Evolutionary conservation across 1,140 invertebrate genomes (phyloP).

Genomic region (Phortica variegata): DNA sequence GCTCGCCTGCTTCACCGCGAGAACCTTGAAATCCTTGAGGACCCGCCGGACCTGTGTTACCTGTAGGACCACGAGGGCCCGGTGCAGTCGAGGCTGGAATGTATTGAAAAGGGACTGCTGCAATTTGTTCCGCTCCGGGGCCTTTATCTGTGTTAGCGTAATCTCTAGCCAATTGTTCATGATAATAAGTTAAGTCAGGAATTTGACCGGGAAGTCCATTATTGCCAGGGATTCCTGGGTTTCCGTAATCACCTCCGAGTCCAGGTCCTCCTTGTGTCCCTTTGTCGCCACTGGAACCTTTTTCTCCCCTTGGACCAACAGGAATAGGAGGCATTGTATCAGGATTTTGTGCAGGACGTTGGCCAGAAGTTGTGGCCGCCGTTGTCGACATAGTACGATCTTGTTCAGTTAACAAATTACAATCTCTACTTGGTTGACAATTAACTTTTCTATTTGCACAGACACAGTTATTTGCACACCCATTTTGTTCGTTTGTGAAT

Average conservation of each 20-base stretch:
- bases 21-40: constrained; percentile 78
- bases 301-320: constrained; percentile 15
- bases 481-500: constrained; percentile 60
- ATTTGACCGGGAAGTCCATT: constrained; percentile 71
- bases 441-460: constrained; percentile 63
- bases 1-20: constrained; percentile 74
- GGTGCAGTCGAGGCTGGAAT: constrained; percentile 75
- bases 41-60: constrained; percentile 63
- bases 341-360: too few species aligned
- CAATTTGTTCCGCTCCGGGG: constrained; percentile 59
- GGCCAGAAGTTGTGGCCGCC: too few species aligned
- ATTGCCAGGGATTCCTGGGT: constrained; percentile 68
- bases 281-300: neutral
- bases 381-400: constrained; percentile 29
- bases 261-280: constrained; percentile 61
- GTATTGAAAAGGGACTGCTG: constrained; percentile 57
- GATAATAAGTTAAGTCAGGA: constrained; percentile 71
- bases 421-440: constrained; percentile 49
- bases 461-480: constrained; percentile 64
- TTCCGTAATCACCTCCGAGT: constrained; percentile 67
- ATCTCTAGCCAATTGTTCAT: constrained; percentile 66
- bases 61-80: constrained; percentile 66
- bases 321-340: too few species aligned
- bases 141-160: constrained; percentile 75
- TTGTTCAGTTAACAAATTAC: constrained; percentile 31